These are phyloP conservation scores for Chionomys nivalis DNA, from an alignment of 2,113 vertebrate species.

Conservation along the genomic window DNA sequence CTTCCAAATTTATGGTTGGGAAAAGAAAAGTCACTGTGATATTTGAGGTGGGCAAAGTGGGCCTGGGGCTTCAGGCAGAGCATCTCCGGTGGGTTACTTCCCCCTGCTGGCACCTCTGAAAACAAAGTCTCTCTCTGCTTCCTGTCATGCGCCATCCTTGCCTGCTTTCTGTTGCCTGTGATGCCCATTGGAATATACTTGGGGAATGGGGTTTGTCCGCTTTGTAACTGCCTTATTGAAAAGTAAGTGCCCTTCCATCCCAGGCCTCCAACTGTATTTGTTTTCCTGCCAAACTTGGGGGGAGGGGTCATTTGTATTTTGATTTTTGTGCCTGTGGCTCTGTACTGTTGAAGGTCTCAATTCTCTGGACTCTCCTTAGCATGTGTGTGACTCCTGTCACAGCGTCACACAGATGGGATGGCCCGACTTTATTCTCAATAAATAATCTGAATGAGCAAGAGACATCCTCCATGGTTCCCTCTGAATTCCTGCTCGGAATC, in stretches of 20 bases:
- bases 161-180: background rate
- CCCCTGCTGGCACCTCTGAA: background rate
- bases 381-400: constrained; percentile 84
- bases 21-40: background rate
- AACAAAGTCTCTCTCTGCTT: background rate
- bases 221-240: constrained; percentile 80
- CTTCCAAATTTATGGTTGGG: background rate
- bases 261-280: constrained; percentile 84
- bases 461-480: constrained; percentile 65
- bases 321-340: constrained; percentile 86
- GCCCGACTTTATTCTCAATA: constrained; percentile 86
- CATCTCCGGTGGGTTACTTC: background rate
- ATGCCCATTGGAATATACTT: constrained; percentile 31
- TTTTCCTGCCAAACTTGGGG: constrained; percentile 85
- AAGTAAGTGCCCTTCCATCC: constrained; percentile 85
- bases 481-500: constrained; percentile 4
- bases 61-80: background rate
- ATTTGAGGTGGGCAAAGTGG: constrained; percentile 6
- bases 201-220: constrained; percentile 2
- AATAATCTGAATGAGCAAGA: constrained; percentile 85
- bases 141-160: background rate
- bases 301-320: constrained; percentile 85
- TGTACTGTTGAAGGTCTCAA: constrained; percentile 85
- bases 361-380: constrained; percentile 84
- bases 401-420: constrained; percentile 82